Conservation (phyloP, 2,113 vertebrate species). For the Callocephalon fimbriatum region DNA sequence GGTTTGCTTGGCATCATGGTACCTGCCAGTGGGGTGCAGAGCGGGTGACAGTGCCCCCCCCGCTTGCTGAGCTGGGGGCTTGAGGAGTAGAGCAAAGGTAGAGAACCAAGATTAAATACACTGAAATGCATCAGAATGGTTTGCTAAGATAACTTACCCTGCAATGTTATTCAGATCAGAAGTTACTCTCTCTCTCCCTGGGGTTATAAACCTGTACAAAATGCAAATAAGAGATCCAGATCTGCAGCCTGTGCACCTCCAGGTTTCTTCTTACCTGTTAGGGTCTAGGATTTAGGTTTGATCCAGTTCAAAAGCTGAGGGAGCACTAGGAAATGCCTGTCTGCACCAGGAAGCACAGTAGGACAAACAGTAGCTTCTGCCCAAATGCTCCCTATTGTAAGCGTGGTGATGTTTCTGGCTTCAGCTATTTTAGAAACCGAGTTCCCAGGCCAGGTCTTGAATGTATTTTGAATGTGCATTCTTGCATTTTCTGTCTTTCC, state of each 20-base stretch:
- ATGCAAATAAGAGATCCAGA: not conserved
- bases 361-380: not conserved
- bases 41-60: not conserved
- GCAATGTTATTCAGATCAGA: not conserved
- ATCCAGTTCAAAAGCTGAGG: not conserved
- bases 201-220: not conserved
- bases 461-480: not conserved
- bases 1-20: not conserved
- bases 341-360: fast-evolving
- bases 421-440: not conserved
- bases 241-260: not conserved
- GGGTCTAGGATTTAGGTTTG: not conserved
- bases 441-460: not conserved
- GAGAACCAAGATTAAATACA: not conserved
- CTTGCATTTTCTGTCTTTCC: not conserved
- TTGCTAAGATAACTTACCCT: not conserved
- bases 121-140: not conserved
- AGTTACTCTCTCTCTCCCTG: not conserved
- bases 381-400: not conserved
- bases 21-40: not conserved
- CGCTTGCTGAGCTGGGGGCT: not conserved
- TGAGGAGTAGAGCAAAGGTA: not conserved
- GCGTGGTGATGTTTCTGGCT: not conserved
- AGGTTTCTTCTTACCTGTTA: not conserved
- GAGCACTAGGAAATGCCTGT: not conserved